These are phyloP conservation scores for Macquaria ambigua DNA, from an alignment of 2,113 vertebrate genomes.

Conservation along the genomic window DNA sequence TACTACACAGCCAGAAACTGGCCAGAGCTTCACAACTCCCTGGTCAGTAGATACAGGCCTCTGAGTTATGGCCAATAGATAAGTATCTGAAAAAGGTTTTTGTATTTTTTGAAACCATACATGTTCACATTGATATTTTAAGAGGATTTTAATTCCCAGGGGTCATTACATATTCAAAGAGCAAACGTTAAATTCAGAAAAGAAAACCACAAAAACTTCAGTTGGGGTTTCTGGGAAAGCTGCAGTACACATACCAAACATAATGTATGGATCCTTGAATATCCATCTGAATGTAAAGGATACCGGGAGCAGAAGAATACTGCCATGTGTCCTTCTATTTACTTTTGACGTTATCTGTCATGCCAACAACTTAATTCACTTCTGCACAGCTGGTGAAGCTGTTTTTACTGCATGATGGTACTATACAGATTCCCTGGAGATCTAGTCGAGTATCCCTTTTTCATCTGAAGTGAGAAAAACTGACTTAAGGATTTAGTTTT, in stretches of 20 bases:
- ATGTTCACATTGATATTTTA: slow-evolving; percentile 5
- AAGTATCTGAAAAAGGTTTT: neutral
- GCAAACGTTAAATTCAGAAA: neutral
- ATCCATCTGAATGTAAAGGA: slow-evolving; percentile 18
- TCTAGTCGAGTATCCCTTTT: slow-evolving; percentile 20
- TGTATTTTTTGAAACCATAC: neutral
- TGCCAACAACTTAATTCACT: slow-evolving; percentile 62
- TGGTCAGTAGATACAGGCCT: neutral
- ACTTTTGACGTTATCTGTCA: slow-evolving; percentile 58
- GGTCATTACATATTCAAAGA: slow-evolving; percentile 7
- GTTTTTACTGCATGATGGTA: slow-evolving; percentile 49
- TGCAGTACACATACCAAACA: slow-evolving; percentile 3
- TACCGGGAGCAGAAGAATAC: neutral
- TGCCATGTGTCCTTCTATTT: slow-evolving; percentile 42
- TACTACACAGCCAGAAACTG: slow-evolving; percentile 35
- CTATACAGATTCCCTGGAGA: slow-evolving; percentile 15
- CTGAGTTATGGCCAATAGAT: neutral
- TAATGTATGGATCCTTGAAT: slow-evolving; percentile 7
- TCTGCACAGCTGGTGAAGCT: slow-evolving; percentile 55
- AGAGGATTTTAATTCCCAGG: neutral
- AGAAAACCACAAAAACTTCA: slow-evolving; percentile 12
- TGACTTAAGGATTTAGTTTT: slow-evolving; percentile 39
- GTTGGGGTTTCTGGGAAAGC: slow-evolving; percentile 7
- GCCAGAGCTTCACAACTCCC: slow-evolving; percentile 3
- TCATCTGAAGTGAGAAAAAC: slow-evolving; percentile 50